Evolutionary conservation across 2,888 invertebrate genomes (phyloP), one percentile per base, ranked within the genome.

Genomic region (Parnassius glacialis): DNA sequence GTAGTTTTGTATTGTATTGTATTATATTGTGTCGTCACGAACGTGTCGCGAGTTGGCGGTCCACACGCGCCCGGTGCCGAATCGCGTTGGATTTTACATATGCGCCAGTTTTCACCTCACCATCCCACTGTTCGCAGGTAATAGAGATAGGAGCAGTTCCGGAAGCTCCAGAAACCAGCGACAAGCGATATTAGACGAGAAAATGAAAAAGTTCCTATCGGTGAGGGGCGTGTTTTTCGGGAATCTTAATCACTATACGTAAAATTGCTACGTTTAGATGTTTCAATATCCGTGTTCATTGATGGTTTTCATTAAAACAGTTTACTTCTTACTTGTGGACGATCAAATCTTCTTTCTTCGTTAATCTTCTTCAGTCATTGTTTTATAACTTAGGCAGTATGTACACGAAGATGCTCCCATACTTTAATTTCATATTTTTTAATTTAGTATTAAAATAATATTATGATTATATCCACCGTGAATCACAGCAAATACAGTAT

Each of bases 151-250:
- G 92, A 92, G 93, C 87, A 92, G 85, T 74, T 84, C 85, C 75
- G 88, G 85, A 76, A 85, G 93, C 84, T 95, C 95, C 88, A 93
- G 94, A 87, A 93, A 94, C 90, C 95, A 95, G 93, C 95, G 95
- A 80, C 96, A 95, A 87, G 96, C 96, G 90, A 95, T 96, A 90
- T 94, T 97, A 92, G 96, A 96, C 90, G 96, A 97, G 92, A 96
- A 97, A 94, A 97, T 97, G 93, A 96, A 97, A 95, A 97, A 96
- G 90, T 97, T 97, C 92, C 93, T 97, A 93, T 96, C 96, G 96
- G 97, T 97, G 95, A 94, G 94, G 87, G 84, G 79, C 82, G 83
- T 79, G 72, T 79, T 81, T 80, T 77, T 75, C 76, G 77, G 78
- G 83, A 84, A 80, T 76, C 70, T 73, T 73, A 73, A 80, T 83